Evolutionary conservation across 2,888 invertebrate genomes (phyloP).

Genomic region (Macroteleia sp.): DNA sequence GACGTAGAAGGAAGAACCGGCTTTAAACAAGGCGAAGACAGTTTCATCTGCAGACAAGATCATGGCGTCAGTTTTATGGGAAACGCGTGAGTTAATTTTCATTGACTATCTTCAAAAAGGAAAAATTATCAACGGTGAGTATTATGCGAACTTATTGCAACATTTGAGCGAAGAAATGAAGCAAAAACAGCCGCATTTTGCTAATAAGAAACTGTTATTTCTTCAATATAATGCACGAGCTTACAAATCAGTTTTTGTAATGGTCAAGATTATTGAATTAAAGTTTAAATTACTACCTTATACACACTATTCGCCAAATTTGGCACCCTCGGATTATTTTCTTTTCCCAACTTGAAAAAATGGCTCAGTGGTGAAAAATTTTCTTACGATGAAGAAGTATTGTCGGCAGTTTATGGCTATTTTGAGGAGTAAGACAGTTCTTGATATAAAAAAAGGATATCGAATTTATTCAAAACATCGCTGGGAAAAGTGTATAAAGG

Average conservation of each 20-base stretch:
- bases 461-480: background rate
- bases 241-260: too few relatives aligned
- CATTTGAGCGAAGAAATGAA: too few relatives aligned
- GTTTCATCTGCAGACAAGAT: background rate
- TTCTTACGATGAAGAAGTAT: background rate
- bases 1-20: background rate
- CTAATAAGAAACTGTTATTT: too few relatives aligned
- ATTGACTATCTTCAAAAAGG: background rate
- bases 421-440: background rate
- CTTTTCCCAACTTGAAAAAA: background rate
- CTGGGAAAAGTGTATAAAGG: background rate
- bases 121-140: too few relatives aligned
- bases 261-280: too few relatives aligned
- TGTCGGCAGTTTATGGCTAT: background rate
- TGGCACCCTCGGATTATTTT: background rate
- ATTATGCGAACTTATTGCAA: too few relatives aligned
- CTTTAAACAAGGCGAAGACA: background rate
- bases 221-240: too few relatives aligned
- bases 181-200: too few relatives aligned
- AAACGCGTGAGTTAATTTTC: background rate
- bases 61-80: background rate
- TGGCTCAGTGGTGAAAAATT: background rate
- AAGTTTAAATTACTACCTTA: too few relatives aligned
- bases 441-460: background rate
- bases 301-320: too few relatives aligned